These are phyloP conservation scores for Hozukius guyotensis DNA, from an alignment of 2,797 vertebrate species.

Conservation along the genomic window DNA sequence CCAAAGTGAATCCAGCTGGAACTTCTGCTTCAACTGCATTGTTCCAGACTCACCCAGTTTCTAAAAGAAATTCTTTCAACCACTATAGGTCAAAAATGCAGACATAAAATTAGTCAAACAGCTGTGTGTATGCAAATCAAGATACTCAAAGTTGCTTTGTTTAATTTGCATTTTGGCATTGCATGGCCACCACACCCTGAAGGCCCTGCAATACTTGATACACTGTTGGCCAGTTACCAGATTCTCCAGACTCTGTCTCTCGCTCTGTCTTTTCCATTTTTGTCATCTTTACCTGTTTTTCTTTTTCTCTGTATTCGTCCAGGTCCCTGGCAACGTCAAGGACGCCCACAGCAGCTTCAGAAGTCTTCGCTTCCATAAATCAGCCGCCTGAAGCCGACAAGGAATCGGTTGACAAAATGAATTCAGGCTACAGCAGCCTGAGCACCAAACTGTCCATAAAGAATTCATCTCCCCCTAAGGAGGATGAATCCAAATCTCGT, in stretches of 20 bases:
- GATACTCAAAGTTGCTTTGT: background rate
- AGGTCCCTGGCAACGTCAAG: constrained; percentile 46
- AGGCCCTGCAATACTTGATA: background rate
- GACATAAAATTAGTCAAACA: background rate
- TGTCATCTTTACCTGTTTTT: background rate
- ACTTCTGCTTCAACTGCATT: background rate
- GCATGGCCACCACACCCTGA: constrained; percentile 8
- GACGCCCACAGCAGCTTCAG: constrained; percentile 5
- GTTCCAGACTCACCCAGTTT: background rate
- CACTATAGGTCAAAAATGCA: background rate
- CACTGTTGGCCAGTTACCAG: background rate
- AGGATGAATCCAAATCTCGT: constrained; percentile 68
- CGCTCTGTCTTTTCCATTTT: background rate
- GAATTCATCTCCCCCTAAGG: background rate
- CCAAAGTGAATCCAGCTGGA: background rate
- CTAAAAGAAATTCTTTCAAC: background rate
- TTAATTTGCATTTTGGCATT: constrained; percentile 45
- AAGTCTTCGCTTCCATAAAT: constrained; percentile 21
- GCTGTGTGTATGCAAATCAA: background rate
- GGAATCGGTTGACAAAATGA: constrained; percentile 61
- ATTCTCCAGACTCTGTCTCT: too few species aligned
- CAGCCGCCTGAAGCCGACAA: background rate
- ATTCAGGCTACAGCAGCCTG: constrained; percentile 60
- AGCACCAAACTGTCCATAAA: constrained; percentile 78
- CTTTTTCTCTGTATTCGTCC: constrained; percentile 4